phyloP scores from a whole-genome alignment of 2,888 invertebrate species.

The Quadriops clusia region DNA sequence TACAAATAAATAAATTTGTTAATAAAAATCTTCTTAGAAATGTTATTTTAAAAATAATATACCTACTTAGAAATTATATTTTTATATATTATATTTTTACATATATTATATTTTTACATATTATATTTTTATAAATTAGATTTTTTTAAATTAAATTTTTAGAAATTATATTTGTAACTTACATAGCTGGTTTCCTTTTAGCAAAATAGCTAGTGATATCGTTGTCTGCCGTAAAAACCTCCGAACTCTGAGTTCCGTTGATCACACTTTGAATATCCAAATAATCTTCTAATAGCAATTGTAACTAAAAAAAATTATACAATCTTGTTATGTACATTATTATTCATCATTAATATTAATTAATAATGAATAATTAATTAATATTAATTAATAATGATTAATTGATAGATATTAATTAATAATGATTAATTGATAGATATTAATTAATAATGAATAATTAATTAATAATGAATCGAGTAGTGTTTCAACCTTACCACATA shows the following conservation, averaged over 20 bases:
- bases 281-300: conserved; percentile 74
- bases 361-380: conserved; percentile 4
- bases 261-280: conserved; percentile 73
- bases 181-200: conserved; percentile 38
- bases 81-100: too few relatives aligned
- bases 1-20: conserved; percentile 20
- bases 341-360: background rate
- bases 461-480: background rate
- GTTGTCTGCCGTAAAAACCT: conserved; percentile 30
- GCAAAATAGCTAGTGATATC: conserved; percentile 46
- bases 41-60: too few relatives aligned
- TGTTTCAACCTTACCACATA: conserved; percentile 64
- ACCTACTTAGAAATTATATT: too few relatives aligned
- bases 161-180: conserved; percentile 10
- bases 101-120: too few relatives aligned
- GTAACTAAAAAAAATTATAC: conserved; percentile 45
- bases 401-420: background rate
- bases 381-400: background rate
- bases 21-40: background rate
- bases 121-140: conserved; percentile 4
- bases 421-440: conserved; percentile 1
- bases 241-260: conserved; percentile 44
- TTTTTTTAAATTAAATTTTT: conserved; percentile 2
- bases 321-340: background rate
- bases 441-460: conserved; percentile 8